These are phyloP conservation scores for Pocillopora meandrina DNA, from an alignment of 92 coral and sea anemone genomes.

Conservation along the genomic window DNA sequence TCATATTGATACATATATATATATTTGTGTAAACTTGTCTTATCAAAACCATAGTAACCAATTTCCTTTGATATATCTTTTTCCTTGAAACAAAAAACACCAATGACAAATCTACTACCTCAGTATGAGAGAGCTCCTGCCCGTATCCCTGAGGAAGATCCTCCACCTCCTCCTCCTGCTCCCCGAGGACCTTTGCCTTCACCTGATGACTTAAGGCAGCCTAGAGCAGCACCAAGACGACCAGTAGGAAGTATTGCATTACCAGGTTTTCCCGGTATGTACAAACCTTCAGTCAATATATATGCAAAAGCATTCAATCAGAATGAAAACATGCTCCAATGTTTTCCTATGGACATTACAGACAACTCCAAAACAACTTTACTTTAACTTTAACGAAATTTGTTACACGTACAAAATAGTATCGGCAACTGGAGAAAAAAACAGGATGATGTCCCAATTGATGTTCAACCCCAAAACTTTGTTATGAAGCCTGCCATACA, in stretches of 20 bases:
- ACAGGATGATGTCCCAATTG: no score
- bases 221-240: background rate
- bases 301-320: no score
- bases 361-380: no score
- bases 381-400: no score
- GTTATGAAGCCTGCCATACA: no score
- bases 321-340: no score
- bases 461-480: no score
- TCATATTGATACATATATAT: no score
- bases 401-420: no score
- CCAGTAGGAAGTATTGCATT: background rate
- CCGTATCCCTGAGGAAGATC: constrained; percentile 2
- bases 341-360: no score
- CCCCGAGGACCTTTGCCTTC: background rate
- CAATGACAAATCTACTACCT: background rate
- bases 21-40: background rate
- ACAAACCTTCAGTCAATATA: no score
- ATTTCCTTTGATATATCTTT: background rate
- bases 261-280: constrained; percentile 25
- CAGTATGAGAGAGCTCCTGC: background rate
- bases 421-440: no score
- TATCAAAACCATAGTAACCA: background rate
- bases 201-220: background rate
- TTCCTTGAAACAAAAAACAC: background rate
- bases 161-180: background rate